Evolutionary conservation across 2,888 invertebrate species (phyloP).

Genomic region (Macrostomum cliftonense): DNA sequence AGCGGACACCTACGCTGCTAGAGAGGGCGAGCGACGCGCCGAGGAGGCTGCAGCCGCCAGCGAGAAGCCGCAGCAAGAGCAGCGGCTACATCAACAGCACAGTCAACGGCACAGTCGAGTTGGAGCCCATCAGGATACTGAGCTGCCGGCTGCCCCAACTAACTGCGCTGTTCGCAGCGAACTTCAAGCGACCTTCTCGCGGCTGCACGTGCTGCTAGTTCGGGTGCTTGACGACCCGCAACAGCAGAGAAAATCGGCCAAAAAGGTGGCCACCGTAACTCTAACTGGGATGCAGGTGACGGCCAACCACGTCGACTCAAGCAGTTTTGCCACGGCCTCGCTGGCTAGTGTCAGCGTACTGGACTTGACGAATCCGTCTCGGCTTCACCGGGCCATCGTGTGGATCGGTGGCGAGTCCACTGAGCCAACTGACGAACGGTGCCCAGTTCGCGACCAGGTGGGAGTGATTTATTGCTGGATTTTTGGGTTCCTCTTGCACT

Average conservation of each 20-base stretch:
- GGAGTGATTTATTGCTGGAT: no score
- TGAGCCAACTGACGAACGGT: no score
- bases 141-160: background rate
- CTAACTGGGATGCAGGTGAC: constrained; percentile 1
- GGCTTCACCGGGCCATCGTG: constrained; percentile 57
- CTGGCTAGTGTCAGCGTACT: constrained; percentile 69
- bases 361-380: constrained; percentile 63
- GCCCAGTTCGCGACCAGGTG: no score
- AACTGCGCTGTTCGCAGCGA: constrained; percentile 5
- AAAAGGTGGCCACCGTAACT: constrained; percentile 80
- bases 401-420: constrained; percentile 13
- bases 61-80: background rate
- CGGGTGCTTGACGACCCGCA: constrained; percentile 56
- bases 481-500: no score
- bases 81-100: background rate
- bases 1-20: background rate
- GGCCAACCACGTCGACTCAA: constrained; percentile 70
- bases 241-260: constrained; percentile 35
- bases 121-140: no score
- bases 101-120: no score
- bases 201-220: constrained; percentile 65
- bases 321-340: constrained; percentile 48
- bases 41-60: background rate
- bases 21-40: background rate
- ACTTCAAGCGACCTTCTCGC: constrained; percentile 18